Conservation (phyloP, 2,113 vertebrate species). For the Engystomops pustulosus region DNA sequence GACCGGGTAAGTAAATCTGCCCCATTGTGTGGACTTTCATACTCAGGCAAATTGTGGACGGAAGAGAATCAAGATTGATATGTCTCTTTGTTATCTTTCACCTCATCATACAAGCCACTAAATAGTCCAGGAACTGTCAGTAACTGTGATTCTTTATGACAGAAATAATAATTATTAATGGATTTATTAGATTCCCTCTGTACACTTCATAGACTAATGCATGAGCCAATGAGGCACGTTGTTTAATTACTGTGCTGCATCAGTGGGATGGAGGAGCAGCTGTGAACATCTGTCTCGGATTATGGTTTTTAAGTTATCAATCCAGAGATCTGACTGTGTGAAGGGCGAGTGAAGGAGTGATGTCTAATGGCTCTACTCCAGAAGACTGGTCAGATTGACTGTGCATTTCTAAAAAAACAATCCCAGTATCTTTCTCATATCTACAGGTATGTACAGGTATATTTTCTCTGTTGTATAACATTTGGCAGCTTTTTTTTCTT, state of each 20-base stretch:
- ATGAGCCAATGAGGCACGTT: constrained; percentile 27
- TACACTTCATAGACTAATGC: constrained; percentile 8
- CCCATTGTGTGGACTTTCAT: neutral
- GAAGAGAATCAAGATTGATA: neutral
- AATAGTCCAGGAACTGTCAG: neutral
- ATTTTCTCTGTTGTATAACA: too few species aligned
- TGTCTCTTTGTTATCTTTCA: neutral
- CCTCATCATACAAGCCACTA: neutral
- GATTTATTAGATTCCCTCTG: constrained; percentile 16
- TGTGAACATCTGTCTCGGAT: constrained; percentile 51
- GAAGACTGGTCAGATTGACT: neutral
- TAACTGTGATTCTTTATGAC: constrained; percentile 26
- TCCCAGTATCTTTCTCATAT: too few species aligned
- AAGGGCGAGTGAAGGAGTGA: constrained; percentile 43
- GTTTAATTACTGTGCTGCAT: constrained; percentile 38
- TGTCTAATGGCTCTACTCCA: constrained; percentile 3
- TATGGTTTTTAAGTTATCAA: constrained; percentile 37
- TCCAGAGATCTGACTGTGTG: constrained; percentile 31
- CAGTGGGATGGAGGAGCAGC: constrained; percentile 24
- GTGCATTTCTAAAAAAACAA: neutral
- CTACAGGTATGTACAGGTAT: too few species aligned
- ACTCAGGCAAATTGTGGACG: too few species aligned
- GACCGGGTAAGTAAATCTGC: too few species aligned
- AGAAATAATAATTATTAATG: constrained; percentile 46
- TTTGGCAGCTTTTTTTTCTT: too few species aligned